Evolutionary conservation across 2,113 vertebrate species (phyloP).

Genomic region (Thermophis baileyi): DNA sequence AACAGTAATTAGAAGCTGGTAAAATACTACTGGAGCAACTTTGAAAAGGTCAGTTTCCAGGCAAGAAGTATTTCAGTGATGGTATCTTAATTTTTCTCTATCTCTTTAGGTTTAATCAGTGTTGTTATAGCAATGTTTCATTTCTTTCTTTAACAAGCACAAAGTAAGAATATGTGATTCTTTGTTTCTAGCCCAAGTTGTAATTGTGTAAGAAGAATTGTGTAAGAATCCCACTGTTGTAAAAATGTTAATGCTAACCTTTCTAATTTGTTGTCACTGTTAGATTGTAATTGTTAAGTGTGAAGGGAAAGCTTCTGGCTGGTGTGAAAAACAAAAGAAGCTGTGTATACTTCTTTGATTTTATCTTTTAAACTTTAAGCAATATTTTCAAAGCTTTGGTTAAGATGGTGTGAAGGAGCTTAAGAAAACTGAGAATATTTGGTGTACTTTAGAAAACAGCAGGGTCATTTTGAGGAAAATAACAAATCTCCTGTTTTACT

Average conservation of each 20-base stretch:
- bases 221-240: constrained; percentile 18
- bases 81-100: constrained; percentile 54
- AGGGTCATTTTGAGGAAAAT: background rate
- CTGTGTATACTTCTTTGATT: background rate
- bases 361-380: background rate
- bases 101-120: constrained; percentile 51
- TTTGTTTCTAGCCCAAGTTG: constrained; percentile 31
- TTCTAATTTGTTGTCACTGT: constrained; percentile 46
- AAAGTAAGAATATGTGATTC: constrained; percentile 47
- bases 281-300: constrained; percentile 24
- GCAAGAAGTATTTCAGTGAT: constrained; percentile 53
- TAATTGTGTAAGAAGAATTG: constrained; percentile 45
- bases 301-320: constrained; percentile 19
- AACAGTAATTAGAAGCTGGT: constrained; percentile 69
- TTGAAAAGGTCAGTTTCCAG: constrained; percentile 76
- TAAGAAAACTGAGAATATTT: constrained; percentile 5
- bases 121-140: constrained; percentile 51
- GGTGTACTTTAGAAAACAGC: background rate
- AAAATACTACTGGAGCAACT: constrained; percentile 67
- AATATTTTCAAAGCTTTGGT: constrained; percentile 20
- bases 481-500: background rate
- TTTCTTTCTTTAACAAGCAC: constrained; percentile 51
- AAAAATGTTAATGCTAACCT: constrained; percentile 55
- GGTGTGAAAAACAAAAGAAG: constrained; percentile 27
- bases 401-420: constrained; percentile 23